These are phyloP conservation scores for Antheraea assamensis DNA, from an alignment of 2,888 invertebrate species.

Conservation along the genomic window DNA sequence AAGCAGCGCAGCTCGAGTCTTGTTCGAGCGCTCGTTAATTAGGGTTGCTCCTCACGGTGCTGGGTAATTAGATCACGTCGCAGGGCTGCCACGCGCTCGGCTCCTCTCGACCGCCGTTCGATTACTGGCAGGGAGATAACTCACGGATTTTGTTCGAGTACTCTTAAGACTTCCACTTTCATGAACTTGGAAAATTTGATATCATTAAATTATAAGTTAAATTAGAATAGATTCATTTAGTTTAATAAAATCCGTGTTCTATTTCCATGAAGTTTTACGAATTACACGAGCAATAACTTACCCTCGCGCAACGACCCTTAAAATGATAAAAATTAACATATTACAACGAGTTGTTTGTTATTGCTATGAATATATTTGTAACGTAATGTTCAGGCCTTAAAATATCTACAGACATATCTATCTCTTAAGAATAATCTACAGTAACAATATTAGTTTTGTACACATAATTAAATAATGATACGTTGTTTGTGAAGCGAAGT, in stretches of 20 bases:
- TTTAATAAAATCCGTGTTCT: not conserved
- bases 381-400: too few species aligned
- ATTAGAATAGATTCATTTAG: not conserved
- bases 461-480: too few species aligned
- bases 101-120: constrained; percentile 13
- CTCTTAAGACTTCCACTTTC: not conserved
- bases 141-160: constrained; percentile 12
- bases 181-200: not conserved
- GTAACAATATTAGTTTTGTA: too few species aligned
- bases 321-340: too few species aligned
- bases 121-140: not conserved
- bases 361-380: too few species aligned
- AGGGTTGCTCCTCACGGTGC: constrained; percentile 14
- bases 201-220: not conserved
- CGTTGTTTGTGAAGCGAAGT: too few species aligned
- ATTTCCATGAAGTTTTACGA: not conserved
- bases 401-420: too few species aligned
- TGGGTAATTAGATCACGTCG: constrained; percentile 24
- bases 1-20: constrained; percentile 4
- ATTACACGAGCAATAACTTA: too few species aligned
- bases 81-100: constrained; percentile 12
- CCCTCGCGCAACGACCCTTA: too few species aligned
- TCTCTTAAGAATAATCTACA: too few species aligned
- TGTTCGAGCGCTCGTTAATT: constrained; percentile 13
- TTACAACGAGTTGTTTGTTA: too few species aligned